Base-by-base conservation (phyloP, 2,888 invertebrate species). In the Yponomeuta sedellus region DNA sequence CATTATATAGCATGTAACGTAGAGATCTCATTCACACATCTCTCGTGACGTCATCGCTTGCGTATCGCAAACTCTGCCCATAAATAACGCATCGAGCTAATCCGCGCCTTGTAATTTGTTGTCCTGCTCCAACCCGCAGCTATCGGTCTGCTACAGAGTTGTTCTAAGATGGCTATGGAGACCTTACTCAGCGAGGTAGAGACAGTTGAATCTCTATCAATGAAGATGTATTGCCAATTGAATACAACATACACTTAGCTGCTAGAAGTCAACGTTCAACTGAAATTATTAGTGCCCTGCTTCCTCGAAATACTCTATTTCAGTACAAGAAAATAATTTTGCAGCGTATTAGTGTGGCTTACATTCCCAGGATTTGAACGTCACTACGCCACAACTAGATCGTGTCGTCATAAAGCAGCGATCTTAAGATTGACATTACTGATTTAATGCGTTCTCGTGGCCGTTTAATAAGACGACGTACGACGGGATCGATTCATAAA, bases 71-170 rank as follows among this genome's bases (percentile, higher is more conserved):
- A 76, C 75, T 83, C 84, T 81, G 82, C 75, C 79, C 81, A 88
- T 89, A 88, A 89, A 89, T 88, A 88, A 86, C 85, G 72, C 80
- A 85, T 85, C 78, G 82, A 78, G 80, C 79, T 85, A 86, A 89
- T 88, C 88, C 83, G 85, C 20, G 20, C 22, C n/a, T 57, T 72
- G 85, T 86, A 88, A 88, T 88, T 87, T 88, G 88, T 88, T 81
- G 81, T 75, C 79, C 79, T 82, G 83, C 44, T 52, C 12, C 44
- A 16, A 52, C 16, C 12, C 44, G 44, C 16, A 16, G 44, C 2
- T 52, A 16, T 1, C 16, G 16, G 44, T 52, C 16, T 5, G 12
- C 1, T 44, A 52, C 16, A 16, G 16, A 52, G 44, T 16, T 12
- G 16, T 16, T 16, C 16, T 52, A 16, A 52, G 44, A 52, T 80